phyloP scores from a whole-genome alignment of 2,888 invertebrate genomes.

The Campoplex capitator region DNA sequence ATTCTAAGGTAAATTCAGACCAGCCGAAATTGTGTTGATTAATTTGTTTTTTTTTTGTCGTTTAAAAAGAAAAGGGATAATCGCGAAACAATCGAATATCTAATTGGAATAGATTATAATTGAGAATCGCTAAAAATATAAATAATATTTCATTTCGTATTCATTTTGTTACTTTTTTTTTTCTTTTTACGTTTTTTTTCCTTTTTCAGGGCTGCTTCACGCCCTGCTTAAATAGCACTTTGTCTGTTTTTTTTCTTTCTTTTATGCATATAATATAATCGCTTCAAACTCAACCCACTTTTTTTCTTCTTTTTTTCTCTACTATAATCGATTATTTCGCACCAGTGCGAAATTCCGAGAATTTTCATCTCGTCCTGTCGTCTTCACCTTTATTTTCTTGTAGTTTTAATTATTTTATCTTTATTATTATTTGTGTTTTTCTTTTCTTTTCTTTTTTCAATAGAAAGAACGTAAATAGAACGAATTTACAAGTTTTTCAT shows the following conservation, averaged over 20 bases:
- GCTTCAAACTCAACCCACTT: slow-evolving; percentile 20
- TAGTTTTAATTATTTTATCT: slow-evolving; percentile 22
- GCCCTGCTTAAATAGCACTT: slow-evolving; percentile 78
- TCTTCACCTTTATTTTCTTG: slow-evolving; percentile 39
- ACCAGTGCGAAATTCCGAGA: slow-evolving; percentile 78
- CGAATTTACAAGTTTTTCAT: slow-evolving; percentile 66
- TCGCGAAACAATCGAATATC: slow-evolving; percentile 74
- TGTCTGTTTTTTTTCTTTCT: slow-evolving; percentile 59
- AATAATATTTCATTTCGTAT: slow-evolving; percentile 78
- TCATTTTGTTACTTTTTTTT: slow-evolving; percentile 39
- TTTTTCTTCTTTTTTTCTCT: background rate
- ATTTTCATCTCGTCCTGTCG: slow-evolving; percentile 59
- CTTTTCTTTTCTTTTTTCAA: slow-evolving; percentile 47
- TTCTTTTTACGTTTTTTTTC: slow-evolving; percentile 30
- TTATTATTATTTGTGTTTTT: slow-evolving; percentile 25
- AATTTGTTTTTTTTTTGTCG: slow-evolving; percentile 29
- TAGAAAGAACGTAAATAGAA: slow-evolving; percentile 69
- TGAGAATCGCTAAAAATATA: slow-evolving; percentile 80
- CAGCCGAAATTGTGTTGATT: slow-evolving; percentile 83
- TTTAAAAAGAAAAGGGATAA: slow-evolving; percentile 65
- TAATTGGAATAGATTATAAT: slow-evolving; percentile 77
- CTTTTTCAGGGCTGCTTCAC: slow-evolving; percentile 42
- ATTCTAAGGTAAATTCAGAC: slow-evolving; percentile 83
- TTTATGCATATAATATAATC: slow-evolving; percentile 71
- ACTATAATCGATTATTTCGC: slow-evolving; percentile 74